Conservation (phyloP, 2,113 vertebrate species). For the Craseonycteris thonglongyai region DNA sequence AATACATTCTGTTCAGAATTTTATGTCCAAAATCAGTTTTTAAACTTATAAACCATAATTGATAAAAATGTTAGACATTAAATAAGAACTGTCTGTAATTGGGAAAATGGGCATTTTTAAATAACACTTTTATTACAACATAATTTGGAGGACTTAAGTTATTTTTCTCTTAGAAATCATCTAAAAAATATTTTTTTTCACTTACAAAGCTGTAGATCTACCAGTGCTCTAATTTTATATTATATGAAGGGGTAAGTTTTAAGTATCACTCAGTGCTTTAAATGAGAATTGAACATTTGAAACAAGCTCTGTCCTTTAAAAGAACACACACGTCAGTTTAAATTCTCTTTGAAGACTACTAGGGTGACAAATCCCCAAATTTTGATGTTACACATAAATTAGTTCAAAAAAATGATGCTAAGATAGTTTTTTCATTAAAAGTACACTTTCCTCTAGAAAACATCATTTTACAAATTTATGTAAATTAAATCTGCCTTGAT, state of each 20-base stretch:
- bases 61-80: background rate
- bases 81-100: background rate
- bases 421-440: background rate
- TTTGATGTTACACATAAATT: background rate
- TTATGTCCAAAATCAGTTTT: background rate
- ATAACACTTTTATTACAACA: background rate
- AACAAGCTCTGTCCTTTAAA: background rate
- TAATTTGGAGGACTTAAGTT: background rate
- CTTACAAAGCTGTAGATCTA: background rate
- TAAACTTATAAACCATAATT: background rate
- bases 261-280: background rate
- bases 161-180: background rate
- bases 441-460: conserved; percentile 55
- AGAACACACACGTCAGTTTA: background rate
- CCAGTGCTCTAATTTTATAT: background rate
- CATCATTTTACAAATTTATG: conserved; percentile 59
- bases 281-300: background rate
- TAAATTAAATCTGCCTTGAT: conserved; percentile 51
- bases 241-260: background rate
- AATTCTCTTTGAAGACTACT: background rate
- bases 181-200: background rate
- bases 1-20: background rate
- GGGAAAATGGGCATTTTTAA: background rate
- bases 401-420: background rate
- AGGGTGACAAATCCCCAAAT: background rate